A percentile compares a stretch with the other conserved stretches of the same genome.
These are phyloP conservation scores for Chironomus tentans DNA, from an alignment of 2,888 invertebrate species.

Conservation along the genomic window DNA sequence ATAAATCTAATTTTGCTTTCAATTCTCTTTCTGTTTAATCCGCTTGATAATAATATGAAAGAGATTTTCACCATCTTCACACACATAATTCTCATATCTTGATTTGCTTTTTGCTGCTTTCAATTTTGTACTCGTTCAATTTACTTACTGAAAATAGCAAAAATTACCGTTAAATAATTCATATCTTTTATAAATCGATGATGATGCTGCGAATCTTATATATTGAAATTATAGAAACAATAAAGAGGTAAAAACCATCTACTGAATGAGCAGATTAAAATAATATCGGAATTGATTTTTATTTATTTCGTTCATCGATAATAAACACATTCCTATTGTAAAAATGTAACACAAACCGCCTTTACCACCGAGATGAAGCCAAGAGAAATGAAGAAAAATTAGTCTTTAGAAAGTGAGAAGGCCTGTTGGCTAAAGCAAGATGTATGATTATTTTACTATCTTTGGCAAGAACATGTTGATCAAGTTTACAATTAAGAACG, in stretches of 20 bases:
- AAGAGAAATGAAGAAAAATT: not conserved
- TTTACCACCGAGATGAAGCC: not conserved
- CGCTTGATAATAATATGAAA: too few relatives aligned
- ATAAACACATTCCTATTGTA: not conserved
- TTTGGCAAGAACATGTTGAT: too few relatives aligned
- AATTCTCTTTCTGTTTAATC: not conserved
- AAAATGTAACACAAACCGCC: conserved; percentile 12
- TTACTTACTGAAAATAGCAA: not conserved
- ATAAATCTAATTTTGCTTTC: conserved; percentile 1
- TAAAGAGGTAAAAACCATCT: not conserved
- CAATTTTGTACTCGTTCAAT: too few relatives aligned
- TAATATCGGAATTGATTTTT: too few relatives aligned
- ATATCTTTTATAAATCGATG: conserved; percentile 2
- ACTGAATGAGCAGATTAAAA: too few relatives aligned
- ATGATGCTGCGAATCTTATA: conserved; percentile 12
- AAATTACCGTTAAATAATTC: conserved; percentile 23
- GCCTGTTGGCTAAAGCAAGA: not conserved
- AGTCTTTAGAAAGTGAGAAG: not conserved
- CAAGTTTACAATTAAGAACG: too few relatives aligned
- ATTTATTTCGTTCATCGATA: too few relatives aligned
- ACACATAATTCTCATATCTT: too few relatives aligned
- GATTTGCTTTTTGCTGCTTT: too few relatives aligned
- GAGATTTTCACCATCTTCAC: too few relatives aligned
- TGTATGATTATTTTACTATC: not conserved
- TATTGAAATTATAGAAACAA: conserved; percentile 5